phyloP scores from a whole-genome alignment of 2,888 invertebrate genomes.

The Kuschelorhynchus macadamiae region DNA sequence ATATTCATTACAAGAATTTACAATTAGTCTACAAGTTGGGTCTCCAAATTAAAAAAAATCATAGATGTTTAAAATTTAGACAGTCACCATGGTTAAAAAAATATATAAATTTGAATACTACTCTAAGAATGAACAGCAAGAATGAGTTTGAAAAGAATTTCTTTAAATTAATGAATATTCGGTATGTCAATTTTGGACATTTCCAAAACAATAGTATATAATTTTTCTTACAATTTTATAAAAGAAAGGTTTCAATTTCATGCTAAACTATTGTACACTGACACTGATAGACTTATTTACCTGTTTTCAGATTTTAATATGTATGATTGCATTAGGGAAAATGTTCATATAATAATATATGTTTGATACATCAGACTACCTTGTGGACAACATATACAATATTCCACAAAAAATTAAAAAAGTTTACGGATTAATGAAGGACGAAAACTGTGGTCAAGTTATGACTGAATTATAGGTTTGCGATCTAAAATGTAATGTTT shows the following conservation, averaged over 20 bases:
- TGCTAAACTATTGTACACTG: slow-evolving; percentile 26
- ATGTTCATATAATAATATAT: slow-evolving; percentile 8
- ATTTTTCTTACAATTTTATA: too few species aligned
- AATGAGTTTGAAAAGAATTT: slow-evolving; percentile 31
- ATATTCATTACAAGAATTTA: too few species aligned
- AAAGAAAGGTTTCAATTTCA: too few species aligned
- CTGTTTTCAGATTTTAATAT: too few species aligned
- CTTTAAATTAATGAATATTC: slow-evolving; percentile 35
- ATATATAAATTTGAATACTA: neutral
- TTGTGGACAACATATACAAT: slow-evolving; percentile 14
- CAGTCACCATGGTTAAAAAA: neutral
- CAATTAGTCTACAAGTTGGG: too few species aligned
- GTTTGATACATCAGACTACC: slow-evolving; percentile 20
- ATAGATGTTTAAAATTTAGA: neutral
- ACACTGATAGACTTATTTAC: slow-evolving; percentile 23
- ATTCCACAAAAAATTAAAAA: slow-evolving; percentile 18
- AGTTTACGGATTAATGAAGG: slow-evolving; percentile 23
- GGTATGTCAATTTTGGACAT: slow-evolving; percentile 26
- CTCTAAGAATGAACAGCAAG: slow-evolving; percentile 17
- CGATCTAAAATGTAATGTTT: slow-evolving; percentile 25
- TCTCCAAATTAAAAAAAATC: neutral
- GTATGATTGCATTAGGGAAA: too few species aligned
- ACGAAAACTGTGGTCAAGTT: slow-evolving; percentile 22
- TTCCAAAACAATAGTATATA: slow-evolving; percentile 27
- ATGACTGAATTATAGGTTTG: slow-evolving; percentile 26